Percentiles rank a stretch among this genome's conserved stretches.
These are phyloP conservation scores for Decapterus maruadsi DNA, from an alignment of 2,797 vertebrate genomes.

Conservation along the genomic window DNA sequence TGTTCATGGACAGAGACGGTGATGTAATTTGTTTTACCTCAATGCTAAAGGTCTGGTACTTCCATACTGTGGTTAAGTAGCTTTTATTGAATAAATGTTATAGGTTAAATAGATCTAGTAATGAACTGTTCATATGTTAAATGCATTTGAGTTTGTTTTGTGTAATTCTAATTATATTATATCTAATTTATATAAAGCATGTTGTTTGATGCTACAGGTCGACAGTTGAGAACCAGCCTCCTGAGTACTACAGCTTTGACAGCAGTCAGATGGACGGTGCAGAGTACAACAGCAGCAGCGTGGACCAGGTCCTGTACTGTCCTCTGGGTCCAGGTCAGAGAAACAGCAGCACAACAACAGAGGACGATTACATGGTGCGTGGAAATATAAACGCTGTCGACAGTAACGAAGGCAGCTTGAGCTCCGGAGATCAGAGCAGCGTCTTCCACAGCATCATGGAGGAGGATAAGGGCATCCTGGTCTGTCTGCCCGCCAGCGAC, in stretches of 20 bases:
- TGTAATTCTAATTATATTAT: neutral
- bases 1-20: too few relatives aligned
- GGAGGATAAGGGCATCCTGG: slow-evolving; percentile 43
- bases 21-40: too few relatives aligned
- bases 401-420: neutral
- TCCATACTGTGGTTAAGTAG: too few relatives aligned
- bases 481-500: neutral
- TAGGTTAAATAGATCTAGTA: too few relatives aligned
- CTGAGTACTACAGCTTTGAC: slow-evolving; percentile 59
- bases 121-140: too few relatives aligned
- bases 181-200: neutral
- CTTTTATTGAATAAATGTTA: too few relatives aligned
- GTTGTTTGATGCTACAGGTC: slow-evolving; percentile 25
- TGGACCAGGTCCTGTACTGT: neutral
- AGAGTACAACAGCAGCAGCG: neutral
- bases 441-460: slow-evolving; percentile 47
- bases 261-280: slow-evolving; percentile 16
- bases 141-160: neutral
- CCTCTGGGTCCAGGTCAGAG: slow-evolving; percentile 2
- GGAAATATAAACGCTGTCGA: neutral
- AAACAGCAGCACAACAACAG: neutral
- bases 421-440: slow-evolving; percentile 3
- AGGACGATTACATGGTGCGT: neutral
- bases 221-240: neutral
- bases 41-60: too few relatives aligned